Conservation (phyloP, 2,113 vertebrate species). For the Hippopotamus amphibius region DNA sequence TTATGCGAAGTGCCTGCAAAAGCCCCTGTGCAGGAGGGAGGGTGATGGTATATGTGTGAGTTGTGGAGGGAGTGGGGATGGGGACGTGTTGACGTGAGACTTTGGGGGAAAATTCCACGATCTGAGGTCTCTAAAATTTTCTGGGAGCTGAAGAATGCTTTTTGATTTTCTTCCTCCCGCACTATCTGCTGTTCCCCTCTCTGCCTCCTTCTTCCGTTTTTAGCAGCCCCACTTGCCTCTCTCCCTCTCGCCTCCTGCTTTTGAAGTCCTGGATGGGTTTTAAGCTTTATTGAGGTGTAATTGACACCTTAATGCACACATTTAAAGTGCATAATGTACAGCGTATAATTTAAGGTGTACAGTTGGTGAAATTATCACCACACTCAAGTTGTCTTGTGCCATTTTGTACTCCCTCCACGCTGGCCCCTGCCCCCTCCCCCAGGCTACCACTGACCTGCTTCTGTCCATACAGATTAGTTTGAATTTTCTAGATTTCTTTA, state of each 20-base stretch:
- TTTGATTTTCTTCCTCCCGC: not conserved
- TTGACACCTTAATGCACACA: too few relatives aligned
- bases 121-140: not conserved
- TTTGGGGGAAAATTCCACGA: not conserved
- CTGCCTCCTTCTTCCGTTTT: not conserved
- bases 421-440: too few relatives aligned
- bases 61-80: too few relatives aligned
- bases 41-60: not conserved
- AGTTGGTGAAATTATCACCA: too few relatives aligned
- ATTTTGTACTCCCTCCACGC: too few relatives aligned
- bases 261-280: not conserved
- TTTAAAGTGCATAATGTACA: too few relatives aligned
- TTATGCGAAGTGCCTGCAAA: not conserved
- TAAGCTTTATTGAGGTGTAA: too few relatives aligned
- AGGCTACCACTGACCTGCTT: too few relatives aligned
- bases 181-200: not conserved
- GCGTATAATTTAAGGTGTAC: too few relatives aligned
- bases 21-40: not conserved
- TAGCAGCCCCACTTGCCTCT: not conserved
- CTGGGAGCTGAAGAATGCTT: not conserved
- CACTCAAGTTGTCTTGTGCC: too few relatives aligned
- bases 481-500: too few relatives aligned
- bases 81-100: not conserved
- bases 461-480: too few relatives aligned
- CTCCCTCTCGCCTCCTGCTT: not conserved